Evolutionary conservation across 2,113 vertebrate species (phyloP), one percentile per base, ranked within the genome.

Genomic region (Malurus melanocephalus): DNA sequence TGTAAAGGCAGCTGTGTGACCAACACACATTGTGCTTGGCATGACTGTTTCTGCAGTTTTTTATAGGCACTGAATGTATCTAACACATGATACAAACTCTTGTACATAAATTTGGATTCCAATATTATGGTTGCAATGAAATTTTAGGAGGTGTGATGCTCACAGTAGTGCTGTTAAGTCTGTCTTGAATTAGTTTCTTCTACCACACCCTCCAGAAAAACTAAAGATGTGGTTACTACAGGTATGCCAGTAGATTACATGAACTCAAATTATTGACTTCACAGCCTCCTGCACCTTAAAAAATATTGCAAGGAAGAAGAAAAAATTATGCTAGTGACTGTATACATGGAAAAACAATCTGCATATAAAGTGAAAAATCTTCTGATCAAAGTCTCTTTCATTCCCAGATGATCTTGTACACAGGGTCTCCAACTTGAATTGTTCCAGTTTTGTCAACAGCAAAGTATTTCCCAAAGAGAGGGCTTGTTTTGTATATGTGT

Each of bases 401-500:
- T 69, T 72, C 97, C 18, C 93, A 86, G 69, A 80, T 53, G 64
- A 99, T 95, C 94, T 96, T 97, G 95, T 98, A 99, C 57, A 99
- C 98, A 6, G 97, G 96, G 62, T 99, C 98, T 64, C 98, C 98
- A 89, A 99, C 97, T 92, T 93, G 96, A 89, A 99, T 67, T 0
- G 78, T 91, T 48, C 98, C 99, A 11, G 95, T 97, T 95, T 95
- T 97, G 96, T 98, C 96, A 92, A 99, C 92, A 0, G 75, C 97
- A 92, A 97, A 98, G 95, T 98, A 96, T 46, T 97, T 98, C 51
- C 99, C 98, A 77, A 99, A 98, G 86, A 98, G 83, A 30, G 99
- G 99, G 24, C 94, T 71, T 4, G 96, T 88, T 76, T 98, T 98
- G 60, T 98, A 97, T 13, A 98, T 77, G 67, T 98, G 97, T 80